Evolutionary conservation across 2,113 vertebrate genomes (phyloP).

Genomic region (Tetrao urogallus): DNA sequence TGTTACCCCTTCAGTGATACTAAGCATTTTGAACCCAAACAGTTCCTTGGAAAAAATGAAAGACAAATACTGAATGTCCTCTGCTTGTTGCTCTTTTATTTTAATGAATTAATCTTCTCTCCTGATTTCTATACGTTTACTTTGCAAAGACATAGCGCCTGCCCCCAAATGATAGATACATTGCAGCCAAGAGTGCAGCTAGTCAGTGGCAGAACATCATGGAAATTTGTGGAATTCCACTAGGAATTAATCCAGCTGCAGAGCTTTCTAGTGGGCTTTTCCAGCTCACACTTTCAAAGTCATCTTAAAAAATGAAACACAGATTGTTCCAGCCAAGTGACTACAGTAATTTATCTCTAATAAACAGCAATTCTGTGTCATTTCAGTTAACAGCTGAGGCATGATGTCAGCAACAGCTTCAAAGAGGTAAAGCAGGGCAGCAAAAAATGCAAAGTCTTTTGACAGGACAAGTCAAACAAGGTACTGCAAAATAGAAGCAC

Average conservation of each 20-base stretch:
- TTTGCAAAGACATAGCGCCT: not conserved
- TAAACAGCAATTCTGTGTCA: not conserved
- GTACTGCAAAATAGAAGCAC: not conserved
- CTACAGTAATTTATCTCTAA: not conserved
- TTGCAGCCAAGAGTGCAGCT: not conserved
- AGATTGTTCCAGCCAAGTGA: not conserved
- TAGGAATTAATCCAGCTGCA: not conserved
- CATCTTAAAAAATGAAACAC: not conserved
- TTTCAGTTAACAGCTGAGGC: not conserved
- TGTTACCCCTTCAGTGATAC: not conserved
- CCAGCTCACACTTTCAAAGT: not conserved
- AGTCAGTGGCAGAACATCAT: not conserved
- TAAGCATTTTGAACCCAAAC: not conserved
- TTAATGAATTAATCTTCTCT: not conserved
- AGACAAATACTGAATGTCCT: not conserved
- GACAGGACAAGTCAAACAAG: not conserved
- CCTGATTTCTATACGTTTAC: not conserved
- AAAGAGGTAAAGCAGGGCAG: not conserved
- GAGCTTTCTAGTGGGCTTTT: not conserved
- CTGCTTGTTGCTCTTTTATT: not conserved
- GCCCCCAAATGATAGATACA: accelerated
- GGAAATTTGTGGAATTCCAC: not conserved
- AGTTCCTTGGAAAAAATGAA: not conserved
- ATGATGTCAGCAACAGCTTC: not conserved
- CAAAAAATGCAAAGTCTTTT: not conserved